Evolutionary conservation across 2,797 vertebrate species (phyloP).

Genomic region (Pangasius sanitwongsei): DNA sequence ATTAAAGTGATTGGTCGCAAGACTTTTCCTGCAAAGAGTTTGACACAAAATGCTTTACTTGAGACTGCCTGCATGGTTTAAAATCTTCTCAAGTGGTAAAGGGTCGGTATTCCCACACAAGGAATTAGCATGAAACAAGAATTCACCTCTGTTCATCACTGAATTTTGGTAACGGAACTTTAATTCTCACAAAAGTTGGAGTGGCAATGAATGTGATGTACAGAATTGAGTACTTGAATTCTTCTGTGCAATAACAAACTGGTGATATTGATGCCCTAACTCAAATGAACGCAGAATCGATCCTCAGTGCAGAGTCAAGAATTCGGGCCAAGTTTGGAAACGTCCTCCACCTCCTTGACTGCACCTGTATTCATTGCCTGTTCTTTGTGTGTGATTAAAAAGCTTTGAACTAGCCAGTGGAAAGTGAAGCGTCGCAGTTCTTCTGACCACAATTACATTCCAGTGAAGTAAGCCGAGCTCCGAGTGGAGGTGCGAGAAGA

Average conservation of each 20-base stretch:
- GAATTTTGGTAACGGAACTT: neutral
- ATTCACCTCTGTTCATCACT: neutral
- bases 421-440: neutral
- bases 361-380: neutral
- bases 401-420: neutral
- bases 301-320: neutral
- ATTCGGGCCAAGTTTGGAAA: neutral
- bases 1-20: neutral
- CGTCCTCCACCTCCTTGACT: neutral
- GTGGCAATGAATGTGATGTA: neutral
- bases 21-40: neutral
- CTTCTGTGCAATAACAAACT: neutral
- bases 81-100: neutral
- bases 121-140: neutral
- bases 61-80: neutral
- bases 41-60: neutral
- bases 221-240: neutral
- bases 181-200: neutral
- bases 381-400: slow-evolving; percentile 16
- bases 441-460: slow-evolving; percentile 43
- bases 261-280: neutral
- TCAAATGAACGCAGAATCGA: neutral
- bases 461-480: slow-evolving; percentile 44
- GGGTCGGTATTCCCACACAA: neutral
- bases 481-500: slow-evolving; percentile 23